Evolutionary conservation across 2,888 invertebrate genomes (phyloP), one percentile per base, ranked within the genome.

Genomic region (Ceriagrion tenellum): DNA sequence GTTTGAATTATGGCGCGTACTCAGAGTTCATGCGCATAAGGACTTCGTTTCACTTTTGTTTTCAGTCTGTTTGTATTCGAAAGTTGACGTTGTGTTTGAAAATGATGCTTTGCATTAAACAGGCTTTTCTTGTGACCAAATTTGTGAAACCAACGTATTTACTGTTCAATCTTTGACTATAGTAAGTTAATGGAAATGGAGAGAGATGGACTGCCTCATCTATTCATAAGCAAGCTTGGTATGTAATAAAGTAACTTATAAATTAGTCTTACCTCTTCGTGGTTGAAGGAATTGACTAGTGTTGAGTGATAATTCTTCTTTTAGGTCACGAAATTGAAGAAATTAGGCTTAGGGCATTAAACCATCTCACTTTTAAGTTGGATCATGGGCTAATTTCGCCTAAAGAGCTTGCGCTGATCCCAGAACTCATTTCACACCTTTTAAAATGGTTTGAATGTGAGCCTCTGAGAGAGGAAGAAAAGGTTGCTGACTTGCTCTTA

Each of bases 391-490:
- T 98, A 97, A 97, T 97, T 95, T 97, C 98, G 95, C 97, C 98
- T 95, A 98, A 98, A 96, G 98, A 98, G 96, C 96, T 98, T 95
- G 97, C 97, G 35, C 97, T 97, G 88, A 97, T 97, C 74, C 97
- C 97, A 95, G 97, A 98, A 96, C 97, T 98, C 35, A 96, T 98
- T 47, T 97, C 97, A 95, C 97, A 97, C 95, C 96, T 98, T 55
- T 97, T 98, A 91, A 97, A 97, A 95, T 98, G 98, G 98, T 98
- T 98, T 96, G 96, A 97, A 93, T 97, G 97, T 95, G 97, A 97
- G 81, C 96, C 97, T 91, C 97, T 97, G 74, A 97, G 97, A 0
- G 96, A 97, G 95, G 97, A 98, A 96, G 97, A 97, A 95, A 97
- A 97, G 96, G 98, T 97, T 95, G 97, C 98, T 81, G 96, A 97